phyloP scores from a whole-genome alignment of 37 sponge, comb jelly and placozoan genomes.

The Mnemiopsis leidyi region DNA sequence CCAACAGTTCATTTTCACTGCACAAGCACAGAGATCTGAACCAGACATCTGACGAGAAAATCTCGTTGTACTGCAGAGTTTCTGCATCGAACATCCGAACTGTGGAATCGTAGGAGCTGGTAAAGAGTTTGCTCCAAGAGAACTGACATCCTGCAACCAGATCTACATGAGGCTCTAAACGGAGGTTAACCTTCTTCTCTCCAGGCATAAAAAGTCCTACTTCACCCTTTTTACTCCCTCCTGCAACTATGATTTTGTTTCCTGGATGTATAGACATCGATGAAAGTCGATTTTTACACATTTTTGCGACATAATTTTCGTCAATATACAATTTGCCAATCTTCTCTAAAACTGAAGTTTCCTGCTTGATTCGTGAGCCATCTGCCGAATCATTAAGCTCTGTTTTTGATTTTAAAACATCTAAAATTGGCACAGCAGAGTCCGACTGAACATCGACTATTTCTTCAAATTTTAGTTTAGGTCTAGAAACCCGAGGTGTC shows the following conservation, averaged over 20 bases:
- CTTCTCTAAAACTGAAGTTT: neutral
- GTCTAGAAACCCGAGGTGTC: neutral
- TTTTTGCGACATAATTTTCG: slow-evolving; percentile 2
- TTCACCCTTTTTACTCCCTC: slow-evolving; percentile 27
- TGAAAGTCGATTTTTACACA: slow-evolving; percentile 1
- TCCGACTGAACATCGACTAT: slow-evolving; percentile 36
- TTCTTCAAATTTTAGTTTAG: neutral
- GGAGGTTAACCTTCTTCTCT: neutral
- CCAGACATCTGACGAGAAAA: neutral
- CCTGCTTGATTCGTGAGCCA: neutral
- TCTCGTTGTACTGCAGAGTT: neutral
- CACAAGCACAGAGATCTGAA: neutral
- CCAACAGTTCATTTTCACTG: slow-evolving; percentile 11
- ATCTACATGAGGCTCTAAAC: neutral
- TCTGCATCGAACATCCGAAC: slow-evolving; percentile 45
- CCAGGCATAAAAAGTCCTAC: slow-evolving; percentile 22
- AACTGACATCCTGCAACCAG: slow-evolving; percentile 19
- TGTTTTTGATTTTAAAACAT: neutral
- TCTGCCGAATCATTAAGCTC: neutral
- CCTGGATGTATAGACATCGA: neutral
- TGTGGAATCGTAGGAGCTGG: neutral
- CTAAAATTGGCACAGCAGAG: neutral
- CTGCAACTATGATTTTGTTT: neutral
- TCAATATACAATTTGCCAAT: neutral
- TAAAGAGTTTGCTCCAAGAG: neutral